Base-by-base conservation (phyloP, 2,797 vertebrate genomes). In the Sebastes cheni region DNA sequence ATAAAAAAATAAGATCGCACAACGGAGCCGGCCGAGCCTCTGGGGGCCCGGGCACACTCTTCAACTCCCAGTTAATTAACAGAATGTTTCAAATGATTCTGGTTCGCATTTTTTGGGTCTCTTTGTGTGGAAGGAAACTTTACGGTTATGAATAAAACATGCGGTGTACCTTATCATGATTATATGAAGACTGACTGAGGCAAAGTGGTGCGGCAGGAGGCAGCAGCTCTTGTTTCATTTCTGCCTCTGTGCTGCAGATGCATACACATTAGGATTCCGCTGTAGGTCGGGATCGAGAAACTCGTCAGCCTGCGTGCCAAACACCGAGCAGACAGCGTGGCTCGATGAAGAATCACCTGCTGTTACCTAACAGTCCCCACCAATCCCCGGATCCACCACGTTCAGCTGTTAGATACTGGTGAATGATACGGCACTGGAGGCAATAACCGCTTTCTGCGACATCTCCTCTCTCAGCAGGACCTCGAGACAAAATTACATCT, bases 31-130 rank as follows among this genome's bases (percentile, higher is more conserved):
- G 70, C 59, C 61, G 29, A 73, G 75, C 76, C 83, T 83, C 42
- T 67, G 71, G 80, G 82, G 84, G 16, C 14, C 32, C 8, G 20
- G 52, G 60, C 12, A 14, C 66, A 69, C 66, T 78, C 68, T 85
- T 80, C 62, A 79, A 77, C 70, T 80, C 10, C 30, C 75, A 81
- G 82, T 75, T 93, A 89, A 92, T 94, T 90, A 93, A 86, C 67
- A 81, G 65, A 59, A 69, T 77, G 77, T 75, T 82, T 72, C 23
- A 74, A 85, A 88, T 60, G 6, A 76, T 89, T 77, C 77, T 71
- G 32, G 30, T 65, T 42, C 4, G 16, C 65, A 39, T 84, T 82
- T 74, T 78, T 54, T 54, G 18, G 55, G 60, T 67, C 34, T 75
- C 34, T 82, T 64, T 67, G 75, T 76, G 80, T 42, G 69, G 36